Percentiles rank a stretch among this genome's conserved stretches.
These are phyloP conservation scores for Mungos mungo DNA, from an alignment of 2,113 vertebrate genomes.

Conservation along the genomic window DNA sequence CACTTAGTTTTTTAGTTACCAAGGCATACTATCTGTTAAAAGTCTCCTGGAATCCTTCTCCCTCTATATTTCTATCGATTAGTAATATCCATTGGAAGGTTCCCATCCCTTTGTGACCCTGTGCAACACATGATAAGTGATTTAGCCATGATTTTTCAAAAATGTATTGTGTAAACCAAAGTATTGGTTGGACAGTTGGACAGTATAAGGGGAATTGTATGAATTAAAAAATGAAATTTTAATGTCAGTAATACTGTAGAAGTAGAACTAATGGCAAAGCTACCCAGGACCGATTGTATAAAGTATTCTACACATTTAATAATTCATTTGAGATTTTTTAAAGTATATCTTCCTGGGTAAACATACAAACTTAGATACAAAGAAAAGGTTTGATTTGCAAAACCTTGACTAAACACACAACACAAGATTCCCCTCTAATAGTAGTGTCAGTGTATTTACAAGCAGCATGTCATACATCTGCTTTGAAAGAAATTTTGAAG, in stretches of 20 bases:
- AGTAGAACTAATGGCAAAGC: neutral
- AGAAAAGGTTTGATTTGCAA: neutral
- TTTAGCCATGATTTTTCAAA: neutral
- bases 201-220: neutral
- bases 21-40: neutral
- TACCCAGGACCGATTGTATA: neutral
- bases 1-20: neutral
- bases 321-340: neutral
- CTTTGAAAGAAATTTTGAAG: conserved; percentile 28
- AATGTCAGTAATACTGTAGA: neutral
- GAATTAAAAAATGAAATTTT: conserved; percentile 31
- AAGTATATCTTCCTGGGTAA: neutral
- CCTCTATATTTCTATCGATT: neutral
- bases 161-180: neutral
- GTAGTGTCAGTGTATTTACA: conserved; percentile 27
- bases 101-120: neutral
- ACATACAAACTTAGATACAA: neutral
- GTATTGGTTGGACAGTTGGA: neutral
- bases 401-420: neutral
- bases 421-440: neutral
- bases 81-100: neutral
- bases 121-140: neutral
- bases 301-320: neutral
- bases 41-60: neutral
- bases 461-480: neutral